These are phyloP conservation scores for Charadrius vociferus DNA, from an alignment of 2,113 vertebrate species.

Conservation along the genomic window DNA sequence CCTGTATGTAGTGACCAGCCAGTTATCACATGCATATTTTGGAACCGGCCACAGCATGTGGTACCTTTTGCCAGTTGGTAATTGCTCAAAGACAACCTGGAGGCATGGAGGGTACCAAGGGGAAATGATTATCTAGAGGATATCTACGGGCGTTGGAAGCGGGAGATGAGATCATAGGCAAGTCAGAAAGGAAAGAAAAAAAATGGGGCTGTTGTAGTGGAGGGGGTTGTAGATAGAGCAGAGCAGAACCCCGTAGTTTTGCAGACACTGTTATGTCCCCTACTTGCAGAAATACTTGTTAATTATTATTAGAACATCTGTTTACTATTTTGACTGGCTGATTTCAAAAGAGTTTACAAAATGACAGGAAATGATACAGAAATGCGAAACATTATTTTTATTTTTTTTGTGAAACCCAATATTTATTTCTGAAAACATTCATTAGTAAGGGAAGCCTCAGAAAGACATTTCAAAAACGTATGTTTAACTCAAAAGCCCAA, in stretches of 20 bases:
- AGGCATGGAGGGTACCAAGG: background rate
- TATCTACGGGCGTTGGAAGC: background rate
- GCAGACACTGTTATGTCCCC: background rate
- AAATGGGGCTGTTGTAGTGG: background rate
- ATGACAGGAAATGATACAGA: background rate
- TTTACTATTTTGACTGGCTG: background rate
- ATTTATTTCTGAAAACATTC: constrained; percentile 16
- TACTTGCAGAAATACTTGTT: background rate
- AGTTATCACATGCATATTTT: background rate
- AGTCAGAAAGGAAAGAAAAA: background rate
- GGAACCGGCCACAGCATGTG: background rate
- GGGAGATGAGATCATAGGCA: background rate
- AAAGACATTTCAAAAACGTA: background rate
- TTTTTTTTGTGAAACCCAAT: background rate
- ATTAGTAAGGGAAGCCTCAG: background rate
- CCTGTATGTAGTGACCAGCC: background rate
- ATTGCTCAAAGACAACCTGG: background rate
- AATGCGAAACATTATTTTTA: background rate
- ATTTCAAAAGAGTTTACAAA: constrained; percentile 1
- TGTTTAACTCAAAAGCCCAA: background rate
- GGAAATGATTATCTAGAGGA: background rate
- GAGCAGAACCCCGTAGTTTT: background rate
- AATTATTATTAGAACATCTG: constrained; percentile 27
- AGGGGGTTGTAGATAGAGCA: background rate
- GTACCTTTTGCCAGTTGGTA: background rate